Base-by-base conservation (phyloP, 1,140 invertebrate species). In the Drosophila malerkotliana region DNA sequence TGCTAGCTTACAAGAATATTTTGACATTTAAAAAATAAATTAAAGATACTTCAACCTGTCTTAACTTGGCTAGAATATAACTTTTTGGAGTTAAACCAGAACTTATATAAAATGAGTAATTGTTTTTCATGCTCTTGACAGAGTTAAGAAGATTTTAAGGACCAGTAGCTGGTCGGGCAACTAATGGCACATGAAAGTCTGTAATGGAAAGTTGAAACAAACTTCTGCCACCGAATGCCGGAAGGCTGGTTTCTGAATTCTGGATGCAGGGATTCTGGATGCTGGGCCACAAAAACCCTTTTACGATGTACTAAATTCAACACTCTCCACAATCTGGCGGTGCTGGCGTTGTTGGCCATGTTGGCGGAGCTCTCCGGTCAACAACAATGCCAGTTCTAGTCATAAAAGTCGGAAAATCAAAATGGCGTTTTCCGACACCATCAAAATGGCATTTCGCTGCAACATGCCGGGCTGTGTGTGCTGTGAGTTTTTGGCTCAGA, bases 221-320 rank as follows among this genome's bases (percentile, higher is more conserved):
- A 44, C 41, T 44, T 44, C 14, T 44, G 34, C 34, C 34, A 12
- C 34, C 34, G 34, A 37, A 12, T 37, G 41, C 41, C 41, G 41
- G 41, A 18, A 37, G 34, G 34, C 41, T 7, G 14, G 28, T 10
- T 37, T 6, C 54, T 5, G 24, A 37, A 37, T 44, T 44, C 41
- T 44, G 4, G 14, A 41, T 41, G 39, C 39, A 6, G 39, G 37
- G 39, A 34, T 34, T 8, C 39, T n/a, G 14, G 28, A 12, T 37
- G 3, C 47, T 5, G 24, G n/a, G 52, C 21, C 44, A 61, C 53
- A 80, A 73, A 72, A 85, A 78, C 72, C 61, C 74, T 77, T 85
- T 85, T 82, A 82, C 63, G 74, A 64, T 68, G 77, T 76, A 82
- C 63, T 66, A 81, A 85, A 85, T 60, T 67, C 60, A 67, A 74